Evolutionary conservation across 2,888 invertebrate species (phyloP).

Genomic region (Trichogramma evanescens): DNA sequence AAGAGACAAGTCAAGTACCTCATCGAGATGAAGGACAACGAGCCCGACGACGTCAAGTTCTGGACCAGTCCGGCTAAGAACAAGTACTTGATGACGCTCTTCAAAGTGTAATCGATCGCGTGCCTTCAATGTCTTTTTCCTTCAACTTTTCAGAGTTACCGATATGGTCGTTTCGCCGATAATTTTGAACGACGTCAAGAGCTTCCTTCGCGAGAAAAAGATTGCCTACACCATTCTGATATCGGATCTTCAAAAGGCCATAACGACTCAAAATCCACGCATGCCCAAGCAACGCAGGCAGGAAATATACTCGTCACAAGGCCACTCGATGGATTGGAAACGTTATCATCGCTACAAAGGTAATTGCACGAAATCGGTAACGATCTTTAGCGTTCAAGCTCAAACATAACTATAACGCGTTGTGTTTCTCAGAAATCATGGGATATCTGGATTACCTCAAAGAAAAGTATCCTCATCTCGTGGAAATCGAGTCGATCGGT

Average conservation of each 20-base stretch:
- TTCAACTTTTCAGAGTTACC: conserved; percentile 45
- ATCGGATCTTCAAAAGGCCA: conserved; percentile 65
- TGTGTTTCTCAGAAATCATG: conserved; percentile 53
- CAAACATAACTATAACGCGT: not conserved
- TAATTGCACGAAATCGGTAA: conserved; percentile 23
- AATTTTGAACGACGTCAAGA: conserved; percentile 54
- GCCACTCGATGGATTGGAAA: conserved; percentile 65
- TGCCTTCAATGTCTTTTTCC: not conserved
- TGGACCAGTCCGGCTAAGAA: conserved; percentile 54
- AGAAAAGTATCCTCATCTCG: conserved; percentile 57
- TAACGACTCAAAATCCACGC: conserved; percentile 61
- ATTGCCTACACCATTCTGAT: conserved; percentile 63
- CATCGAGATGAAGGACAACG: conserved; percentile 46
- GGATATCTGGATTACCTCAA: conserved; percentile 64
- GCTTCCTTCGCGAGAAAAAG: conserved; percentile 55
- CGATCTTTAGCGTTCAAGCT: not conserved
- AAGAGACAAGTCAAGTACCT: conserved; percentile 47
- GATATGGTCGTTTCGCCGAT: conserved; percentile 70
- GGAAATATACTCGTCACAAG: conserved; percentile 53
- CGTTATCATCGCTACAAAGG: conserved; percentile 62
- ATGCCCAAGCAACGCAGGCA: conserved; percentile 57
- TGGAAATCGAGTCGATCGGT: conserved; percentile 65
- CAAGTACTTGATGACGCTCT: conserved; percentile 27
- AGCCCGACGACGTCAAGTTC: conserved; percentile 54
- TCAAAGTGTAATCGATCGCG: not conserved